Evolutionary conservation across 2,797 vertebrate species (phyloP).

Genomic region (Danionella dracula): DNA sequence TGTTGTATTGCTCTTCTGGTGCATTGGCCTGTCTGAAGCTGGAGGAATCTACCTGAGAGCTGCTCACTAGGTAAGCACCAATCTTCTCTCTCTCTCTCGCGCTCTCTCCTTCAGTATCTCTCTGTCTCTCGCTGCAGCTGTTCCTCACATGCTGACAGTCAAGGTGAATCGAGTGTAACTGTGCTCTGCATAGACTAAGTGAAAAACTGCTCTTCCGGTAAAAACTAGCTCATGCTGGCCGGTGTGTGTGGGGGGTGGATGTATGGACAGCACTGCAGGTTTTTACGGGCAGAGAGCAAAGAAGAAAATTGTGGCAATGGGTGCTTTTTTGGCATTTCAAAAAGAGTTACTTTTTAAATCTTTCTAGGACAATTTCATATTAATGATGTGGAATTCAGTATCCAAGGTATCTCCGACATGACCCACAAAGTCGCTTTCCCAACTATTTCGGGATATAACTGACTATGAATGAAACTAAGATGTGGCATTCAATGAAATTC

Average conservation of each 20-base stretch:
- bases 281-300: constrained; percentile 14
- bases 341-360: background rate
- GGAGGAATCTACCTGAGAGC: constrained; percentile 53
- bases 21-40: constrained; percentile 59
- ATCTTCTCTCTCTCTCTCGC: constrained; percentile 37
- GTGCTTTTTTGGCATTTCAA: background rate
- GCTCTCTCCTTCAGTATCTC: constrained; percentile 21
- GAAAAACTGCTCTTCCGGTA: constrained; percentile 47
- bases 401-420: too few species aligned
- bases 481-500: too few species aligned
- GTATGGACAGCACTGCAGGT: constrained; percentile 41
- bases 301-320: background rate
- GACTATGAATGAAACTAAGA: too few species aligned
- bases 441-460: too few species aligned
- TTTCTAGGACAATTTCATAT: too few species aligned
- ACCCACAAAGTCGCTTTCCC: too few species aligned
- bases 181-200: constrained; percentile 41
- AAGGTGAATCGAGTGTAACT: constrained; percentile 63
- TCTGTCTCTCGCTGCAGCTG: constrained; percentile 51
- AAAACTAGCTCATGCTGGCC: constrained; percentile 43
- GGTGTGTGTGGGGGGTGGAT: background rate
- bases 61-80: constrained; percentile 64
- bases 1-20: constrained; percentile 57
- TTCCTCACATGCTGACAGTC: constrained; percentile 62
- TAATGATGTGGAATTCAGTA: too few species aligned